A percentile compares a stretch with the other conserved stretches of the same genome.
Evolutionary conservation across 2,113 vertebrate species (phyloP).

Genomic region (Ptychochromis oligacanthus): DNA sequence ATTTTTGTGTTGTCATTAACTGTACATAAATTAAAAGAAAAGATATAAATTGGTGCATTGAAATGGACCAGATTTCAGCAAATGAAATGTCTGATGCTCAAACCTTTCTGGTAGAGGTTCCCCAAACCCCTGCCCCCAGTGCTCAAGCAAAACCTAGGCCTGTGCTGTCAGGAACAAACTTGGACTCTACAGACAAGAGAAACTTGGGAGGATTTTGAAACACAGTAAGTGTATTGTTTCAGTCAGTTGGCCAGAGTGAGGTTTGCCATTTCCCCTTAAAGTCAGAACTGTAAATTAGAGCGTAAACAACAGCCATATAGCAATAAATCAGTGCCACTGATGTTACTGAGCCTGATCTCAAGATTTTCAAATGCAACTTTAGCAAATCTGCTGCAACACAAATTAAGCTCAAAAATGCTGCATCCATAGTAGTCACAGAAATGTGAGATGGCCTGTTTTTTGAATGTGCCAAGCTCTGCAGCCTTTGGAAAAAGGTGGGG

Average conservation of each 20-base stretch:
- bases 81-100: neutral
- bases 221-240: neutral
- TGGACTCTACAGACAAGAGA: neutral
- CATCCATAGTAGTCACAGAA: neutral
- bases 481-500: neutral
- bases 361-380: neutral
- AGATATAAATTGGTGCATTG: neutral
- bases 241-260: neutral
- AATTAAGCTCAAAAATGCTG: no score
- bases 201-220: neutral
- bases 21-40: neutral
- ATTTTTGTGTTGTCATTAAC: neutral
- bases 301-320: neutral
- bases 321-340: neutral
- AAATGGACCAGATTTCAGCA: neutral
- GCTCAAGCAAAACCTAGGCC: neutral
- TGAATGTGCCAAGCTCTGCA: no score
- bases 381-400: neutral
- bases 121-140: neutral
- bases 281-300: neutral
- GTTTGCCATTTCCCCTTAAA: neutral
- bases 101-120: neutral
- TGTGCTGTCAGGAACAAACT: no score
- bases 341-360: neutral
- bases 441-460: neutral